Evolutionary conservation across 2,888 invertebrate species (phyloP), one percentile per base, ranked within the genome.

Genomic region (Gastracanthus pulcherrimus): DNA sequence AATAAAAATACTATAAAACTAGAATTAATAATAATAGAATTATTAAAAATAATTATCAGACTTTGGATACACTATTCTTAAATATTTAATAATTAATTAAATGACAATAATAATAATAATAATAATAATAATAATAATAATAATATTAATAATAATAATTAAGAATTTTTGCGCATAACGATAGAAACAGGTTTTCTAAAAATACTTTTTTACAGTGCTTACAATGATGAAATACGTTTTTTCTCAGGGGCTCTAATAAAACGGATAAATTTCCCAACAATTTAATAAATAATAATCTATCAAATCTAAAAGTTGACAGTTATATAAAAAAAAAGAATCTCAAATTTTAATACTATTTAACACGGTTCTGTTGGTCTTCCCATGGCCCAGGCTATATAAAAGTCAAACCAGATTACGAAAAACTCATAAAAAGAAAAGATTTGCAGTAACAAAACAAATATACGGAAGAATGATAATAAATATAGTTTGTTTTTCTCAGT

Each of bases 281-380:
- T 70, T 62, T 70, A 80, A 81, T 81, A 81, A 81, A 69, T 69
- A 76, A 76, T 76, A 81, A 80, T 71, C 31, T 76, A 76, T 80
- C 41, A 58, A 51, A 64, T 71, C 34, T 66, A 76, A 51, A 80
- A 51, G 75, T 70, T 70, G 58, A 26, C 36, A 60, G 74, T 62
- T 64, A 45, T 48, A 29, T 34, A n/a, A n/a, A 55, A 55, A 26
- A 51, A 51, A 55, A 51, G 45, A 77, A 58, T 72, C 13, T 71
- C 66, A 72, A 72, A 74, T 67, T 74, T 80, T 34, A 55, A 60
- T 31, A 80, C 34, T 48, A 80, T 74, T 67, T 74, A 80, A 80
- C 79, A 80, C n/a, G 26, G 67, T 26, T 55, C 9, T 58, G 45
- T 58, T 34, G 5, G 19, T 66, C 64, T 45, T 64, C 41, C 41